Evolutionary conservation across 2,113 vertebrate genomes (phyloP).

Genomic region (Triplophysa tibetana): DNA sequence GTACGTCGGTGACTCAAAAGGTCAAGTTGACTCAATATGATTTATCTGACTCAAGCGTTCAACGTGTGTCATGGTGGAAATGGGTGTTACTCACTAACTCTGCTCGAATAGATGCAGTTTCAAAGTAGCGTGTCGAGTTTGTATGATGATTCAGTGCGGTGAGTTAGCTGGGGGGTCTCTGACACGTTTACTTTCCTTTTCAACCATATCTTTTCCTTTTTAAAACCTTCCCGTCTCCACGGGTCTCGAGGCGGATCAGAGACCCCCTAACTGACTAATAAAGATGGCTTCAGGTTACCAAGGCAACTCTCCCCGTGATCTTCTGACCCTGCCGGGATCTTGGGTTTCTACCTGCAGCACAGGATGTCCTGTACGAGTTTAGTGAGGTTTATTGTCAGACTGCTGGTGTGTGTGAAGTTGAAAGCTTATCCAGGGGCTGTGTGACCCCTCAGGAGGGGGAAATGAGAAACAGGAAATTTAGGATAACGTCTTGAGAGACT

Average conservation of each 20-base stretch:
- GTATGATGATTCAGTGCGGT: constrained; percentile 12
- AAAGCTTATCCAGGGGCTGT: neutral
- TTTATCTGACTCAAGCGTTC: constrained; percentile 2
- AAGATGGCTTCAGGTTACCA: neutral
- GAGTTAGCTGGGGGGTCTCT: constrained; percentile 4
- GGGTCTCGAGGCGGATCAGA: constrained; percentile 16
- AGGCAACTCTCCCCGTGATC: constrained; percentile 4
- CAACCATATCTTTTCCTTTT: constrained; percentile 12
- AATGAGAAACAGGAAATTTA: constrained; percentile 20
- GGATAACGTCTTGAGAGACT: constrained; percentile 14
- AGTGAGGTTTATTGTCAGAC: neutral
- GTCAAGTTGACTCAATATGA: neutral
- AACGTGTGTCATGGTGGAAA: neutral
- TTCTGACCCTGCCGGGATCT: constrained; percentile 4
- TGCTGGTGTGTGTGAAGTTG: neutral
- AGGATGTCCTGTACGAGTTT: constrained; percentile 21
- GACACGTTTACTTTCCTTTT: constrained; percentile 14
- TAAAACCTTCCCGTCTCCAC: neutral
- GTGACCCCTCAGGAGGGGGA: neutral
- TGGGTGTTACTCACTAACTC: neutral
- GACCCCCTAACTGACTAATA: constrained; percentile 23
- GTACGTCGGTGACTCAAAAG: neutral
- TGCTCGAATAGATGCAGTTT: constrained; percentile 5
- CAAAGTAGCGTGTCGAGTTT: neutral
- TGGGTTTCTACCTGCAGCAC: constrained; percentile 10